phyloP scores from a whole-genome alignment of 2,888 invertebrate genomes.

The Lepas anatifera region DNA sequence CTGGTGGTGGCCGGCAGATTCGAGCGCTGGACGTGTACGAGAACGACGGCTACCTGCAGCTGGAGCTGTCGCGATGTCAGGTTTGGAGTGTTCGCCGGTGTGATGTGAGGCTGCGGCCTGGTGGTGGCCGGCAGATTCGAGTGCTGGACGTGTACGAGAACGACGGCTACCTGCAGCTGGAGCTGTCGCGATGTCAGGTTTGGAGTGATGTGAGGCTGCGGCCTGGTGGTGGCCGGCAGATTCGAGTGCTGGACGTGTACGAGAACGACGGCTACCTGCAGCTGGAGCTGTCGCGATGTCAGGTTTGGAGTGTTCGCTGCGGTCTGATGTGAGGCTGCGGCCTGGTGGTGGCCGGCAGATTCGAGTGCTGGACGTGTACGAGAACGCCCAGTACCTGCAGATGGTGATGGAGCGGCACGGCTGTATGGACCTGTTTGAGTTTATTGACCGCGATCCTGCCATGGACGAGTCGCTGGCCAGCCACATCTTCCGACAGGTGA shows the following conservation, averaged over 20 bases:
- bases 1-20: conserved; percentile 33
- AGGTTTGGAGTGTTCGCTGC: no score
- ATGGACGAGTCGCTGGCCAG: conserved; percentile 54
- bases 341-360: no score
- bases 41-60: conserved; percentile 53
- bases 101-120: neutral
- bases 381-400: conserved; percentile 55
- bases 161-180: no score
- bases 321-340: no score
- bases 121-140: neutral
- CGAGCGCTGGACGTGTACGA: conserved; percentile 53
- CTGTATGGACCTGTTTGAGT: conserved; percentile 62
- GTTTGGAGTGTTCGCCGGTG: no score
- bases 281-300: no score
- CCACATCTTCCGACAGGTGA: conserved; percentile 57
- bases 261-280: no score
- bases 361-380: conserved; percentile 51
- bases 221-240: neutral
- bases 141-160: no score
- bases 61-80: conserved; percentile 55
- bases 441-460: conserved; percentile 53
- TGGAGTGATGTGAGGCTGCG: no score
- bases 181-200: no score
- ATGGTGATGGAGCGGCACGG: conserved; percentile 67
- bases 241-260: no score